These are phyloP conservation scores for Scomber colias DNA, from an alignment of 2,113 vertebrate species.

Conservation along the genomic window DNA sequence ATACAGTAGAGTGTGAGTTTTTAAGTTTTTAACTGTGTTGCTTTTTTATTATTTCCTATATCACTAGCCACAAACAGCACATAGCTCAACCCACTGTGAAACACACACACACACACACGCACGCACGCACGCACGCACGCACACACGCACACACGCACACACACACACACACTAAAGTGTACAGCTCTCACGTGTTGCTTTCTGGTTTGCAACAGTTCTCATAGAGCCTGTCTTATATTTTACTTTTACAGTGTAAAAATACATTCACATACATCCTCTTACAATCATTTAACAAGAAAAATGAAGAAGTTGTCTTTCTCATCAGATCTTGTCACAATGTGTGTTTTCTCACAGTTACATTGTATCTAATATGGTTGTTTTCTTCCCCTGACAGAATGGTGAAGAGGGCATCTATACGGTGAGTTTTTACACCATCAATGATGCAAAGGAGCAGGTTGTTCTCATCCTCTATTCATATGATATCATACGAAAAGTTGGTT, in stretches of 20 bases:
- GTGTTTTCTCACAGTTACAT: neutral
- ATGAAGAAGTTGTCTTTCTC: too few species aligned
- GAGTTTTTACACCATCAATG: too few species aligned
- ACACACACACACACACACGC: too few species aligned
- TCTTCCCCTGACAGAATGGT: too few species aligned
- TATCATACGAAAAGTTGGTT: too few species aligned
- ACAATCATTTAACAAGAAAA: neutral
- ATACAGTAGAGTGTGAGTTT: too few species aligned
- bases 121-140: too few species aligned
- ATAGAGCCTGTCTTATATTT: neutral
- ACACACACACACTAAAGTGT: neutral
- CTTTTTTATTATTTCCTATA: constrained; percentile 36
- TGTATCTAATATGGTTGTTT: too few species aligned
- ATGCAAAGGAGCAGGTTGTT: too few species aligned
- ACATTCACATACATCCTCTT: too few species aligned
- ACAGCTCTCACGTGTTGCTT: neutral
- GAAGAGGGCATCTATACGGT: too few species aligned
- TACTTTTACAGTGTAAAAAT: neutral
- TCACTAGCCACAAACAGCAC: constrained; percentile 5
- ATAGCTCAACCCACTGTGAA: neutral
- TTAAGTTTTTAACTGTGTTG: neutral
- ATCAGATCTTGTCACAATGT: neutral
- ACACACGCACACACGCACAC: neutral
- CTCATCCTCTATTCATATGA: too few species aligned
- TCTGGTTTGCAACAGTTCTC: neutral